Evolutionary conservation across 2,113 vertebrate species (phyloP).

Genomic region (Caranx ignobilis): DNA sequence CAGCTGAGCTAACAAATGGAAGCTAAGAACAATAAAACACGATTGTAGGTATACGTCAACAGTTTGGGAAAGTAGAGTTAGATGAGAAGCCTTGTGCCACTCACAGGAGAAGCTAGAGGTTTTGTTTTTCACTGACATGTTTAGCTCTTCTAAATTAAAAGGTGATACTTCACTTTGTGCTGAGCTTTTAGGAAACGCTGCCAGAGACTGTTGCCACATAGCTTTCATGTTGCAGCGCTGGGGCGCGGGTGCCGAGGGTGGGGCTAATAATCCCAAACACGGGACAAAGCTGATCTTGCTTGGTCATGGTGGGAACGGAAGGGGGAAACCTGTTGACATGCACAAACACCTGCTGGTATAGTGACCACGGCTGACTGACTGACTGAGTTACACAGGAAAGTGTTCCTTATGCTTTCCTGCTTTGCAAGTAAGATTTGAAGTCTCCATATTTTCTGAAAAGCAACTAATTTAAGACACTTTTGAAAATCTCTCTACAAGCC

Average conservation of each 20-base stretch:
- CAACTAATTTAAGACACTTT: not conserved
- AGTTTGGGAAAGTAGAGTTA: not conserved
- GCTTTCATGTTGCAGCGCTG: not conserved
- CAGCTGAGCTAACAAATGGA: not conserved
- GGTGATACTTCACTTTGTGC: not conserved
- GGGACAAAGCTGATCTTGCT: conserved; percentile 65
- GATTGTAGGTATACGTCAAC: not conserved
- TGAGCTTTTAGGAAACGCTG: conserved; percentile 14
- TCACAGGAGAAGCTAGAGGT: no score
- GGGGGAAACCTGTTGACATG: not conserved
- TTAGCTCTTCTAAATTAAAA: not conserved
- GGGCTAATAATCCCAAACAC: conserved; percentile 78
- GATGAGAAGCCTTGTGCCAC: not conserved
- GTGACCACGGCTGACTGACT: conserved; percentile 17
- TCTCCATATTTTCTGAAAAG: not conserved
- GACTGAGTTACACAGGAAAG: not conserved
- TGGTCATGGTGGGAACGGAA: conserved; percentile 23
- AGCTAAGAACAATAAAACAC: not conserved
- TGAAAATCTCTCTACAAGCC: not conserved
- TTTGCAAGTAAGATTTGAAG: not conserved
- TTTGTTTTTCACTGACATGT: not conserved
- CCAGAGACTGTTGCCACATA: not conserved
- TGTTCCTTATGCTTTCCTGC: not conserved
- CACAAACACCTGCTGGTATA: conserved; percentile 34
- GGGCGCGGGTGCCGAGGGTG: not conserved